phyloP scores from a whole-genome alignment of 1,140 invertebrate genomes.

The Pomacea maculata region DNA sequence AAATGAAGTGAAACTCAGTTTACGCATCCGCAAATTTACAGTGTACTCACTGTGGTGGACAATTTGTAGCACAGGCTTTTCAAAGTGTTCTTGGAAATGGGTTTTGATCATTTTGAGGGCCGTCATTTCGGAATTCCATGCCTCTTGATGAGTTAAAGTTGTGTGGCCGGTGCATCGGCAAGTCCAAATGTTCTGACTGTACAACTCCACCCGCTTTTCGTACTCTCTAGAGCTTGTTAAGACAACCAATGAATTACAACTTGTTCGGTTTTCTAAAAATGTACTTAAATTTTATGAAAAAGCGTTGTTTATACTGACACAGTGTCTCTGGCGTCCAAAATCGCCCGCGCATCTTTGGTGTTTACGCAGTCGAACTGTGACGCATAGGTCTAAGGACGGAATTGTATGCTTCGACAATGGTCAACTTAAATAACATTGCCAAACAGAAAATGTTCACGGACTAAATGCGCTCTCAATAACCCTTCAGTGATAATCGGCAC shows the following conservation, averaged over 20 bases:
- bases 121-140: constrained; percentile 64
- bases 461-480: no score
- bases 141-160: constrained; percentile 66
- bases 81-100: constrained; percentile 58
- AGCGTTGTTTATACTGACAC: neutral
- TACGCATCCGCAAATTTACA: neutral
- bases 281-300: neutral
- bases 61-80: constrained; percentile 62
- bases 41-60: constrained; percentile 65
- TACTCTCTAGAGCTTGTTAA: constrained; percentile 59
- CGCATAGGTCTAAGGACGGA: no score
- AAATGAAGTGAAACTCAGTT: neutral
- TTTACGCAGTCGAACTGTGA: no score
- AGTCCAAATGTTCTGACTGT: constrained; percentile 65
- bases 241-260: constrained; percentile 22
- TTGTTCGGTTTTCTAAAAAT: neutral
- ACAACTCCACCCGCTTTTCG: constrained; percentile 55
- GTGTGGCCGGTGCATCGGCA: constrained; percentile 67
- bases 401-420: constrained; percentile 1
- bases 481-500: no score
- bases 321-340: neutral
- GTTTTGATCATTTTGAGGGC: constrained; percentile 55
- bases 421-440: neutral
- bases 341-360: no score
- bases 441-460: no score